Base-by-base conservation (phyloP, 2,888 invertebrate genomes). In the Ecdyonurus torrentis region DNA sequence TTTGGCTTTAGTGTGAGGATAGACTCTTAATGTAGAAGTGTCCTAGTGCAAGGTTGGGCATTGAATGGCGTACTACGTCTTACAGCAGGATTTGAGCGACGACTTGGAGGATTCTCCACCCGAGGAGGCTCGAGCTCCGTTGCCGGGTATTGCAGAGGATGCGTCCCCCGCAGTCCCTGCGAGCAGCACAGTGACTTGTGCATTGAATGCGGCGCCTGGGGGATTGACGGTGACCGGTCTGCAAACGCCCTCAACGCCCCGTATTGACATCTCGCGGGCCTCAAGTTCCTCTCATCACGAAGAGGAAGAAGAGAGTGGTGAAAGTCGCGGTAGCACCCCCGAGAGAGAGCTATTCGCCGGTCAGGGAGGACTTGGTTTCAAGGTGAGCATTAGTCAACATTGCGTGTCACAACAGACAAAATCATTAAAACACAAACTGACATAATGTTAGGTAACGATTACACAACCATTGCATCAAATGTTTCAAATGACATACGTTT, bases 211-310 rank as follows among this genome's bases (percentile, higher is more conserved):
- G 75, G 71, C 73, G 74, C 67, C 75, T 68, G 24, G 70, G 68
- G 66, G 69, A 68, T 63, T 70, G 67, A 62, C 61, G 2, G 68
- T 70, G 67, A 62, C 61, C 1, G 68, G 76, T 65, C 72, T 81
- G 55, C 79, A 81, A 68, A 83, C 87, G 59, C 86, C 89, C 22
- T 81, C 83, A 67, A 86, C 91, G 61, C 91, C 91, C 23, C 82
- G 92, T 70, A 92, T 91, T 69, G 91, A 92, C 77, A 88, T 92
- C 73, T 91, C 91, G 68, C 82, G 91, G 68, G 91, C 92, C 2
- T 90, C 90, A 71, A 89, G 89, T 73, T 90, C 91, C 64, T 89
- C 89, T 52, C 90, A 91, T 70, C 90, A 91, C 72, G 79, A 79
- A 69, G 90, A 91, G 72, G 62, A 58, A 1, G 62, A 58, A 2